These are phyloP conservation scores for Scolopax rusticola DNA, from an alignment of 2,797 vertebrate species.

Conservation along the genomic window DNA sequence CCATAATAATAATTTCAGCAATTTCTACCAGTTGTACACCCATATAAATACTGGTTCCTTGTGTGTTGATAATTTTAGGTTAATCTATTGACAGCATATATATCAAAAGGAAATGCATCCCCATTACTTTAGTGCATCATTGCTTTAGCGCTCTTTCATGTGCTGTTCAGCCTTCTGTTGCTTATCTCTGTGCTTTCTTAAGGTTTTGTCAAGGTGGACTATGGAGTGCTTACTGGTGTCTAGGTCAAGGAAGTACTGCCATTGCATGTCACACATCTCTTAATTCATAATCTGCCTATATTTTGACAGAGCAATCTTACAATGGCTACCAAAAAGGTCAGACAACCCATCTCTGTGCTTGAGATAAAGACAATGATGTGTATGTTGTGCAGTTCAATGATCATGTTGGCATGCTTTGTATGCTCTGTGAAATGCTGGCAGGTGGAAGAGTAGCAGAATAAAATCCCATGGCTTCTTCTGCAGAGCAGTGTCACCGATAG, in stretches of 20 bases:
- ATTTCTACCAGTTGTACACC: background rate
- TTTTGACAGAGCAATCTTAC: background rate
- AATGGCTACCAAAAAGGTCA: background rate
- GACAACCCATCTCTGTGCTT: background rate
- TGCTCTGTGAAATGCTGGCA: background rate
- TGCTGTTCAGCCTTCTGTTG: background rate
- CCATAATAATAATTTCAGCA: background rate
- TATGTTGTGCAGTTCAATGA: background rate
- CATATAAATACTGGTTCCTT: background rate
- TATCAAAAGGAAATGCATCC: background rate
- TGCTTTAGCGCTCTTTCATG: background rate
- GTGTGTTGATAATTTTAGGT: background rate
- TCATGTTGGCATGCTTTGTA: background rate
- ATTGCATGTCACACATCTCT: background rate
- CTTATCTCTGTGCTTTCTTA: background rate
- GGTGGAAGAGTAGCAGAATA: background rate
- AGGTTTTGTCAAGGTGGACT: background rate
- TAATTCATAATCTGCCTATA: background rate
- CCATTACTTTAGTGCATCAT: background rate
- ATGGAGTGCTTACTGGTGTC: background rate
- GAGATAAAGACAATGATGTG: background rate
- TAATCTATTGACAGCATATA: background rate
- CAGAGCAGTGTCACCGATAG: background rate
- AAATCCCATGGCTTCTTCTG: background rate
- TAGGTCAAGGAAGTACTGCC: background rate